Evolutionary conservation across 2,797 vertebrate genomes (phyloP).

Genomic region (Chrosomus eos): DNA sequence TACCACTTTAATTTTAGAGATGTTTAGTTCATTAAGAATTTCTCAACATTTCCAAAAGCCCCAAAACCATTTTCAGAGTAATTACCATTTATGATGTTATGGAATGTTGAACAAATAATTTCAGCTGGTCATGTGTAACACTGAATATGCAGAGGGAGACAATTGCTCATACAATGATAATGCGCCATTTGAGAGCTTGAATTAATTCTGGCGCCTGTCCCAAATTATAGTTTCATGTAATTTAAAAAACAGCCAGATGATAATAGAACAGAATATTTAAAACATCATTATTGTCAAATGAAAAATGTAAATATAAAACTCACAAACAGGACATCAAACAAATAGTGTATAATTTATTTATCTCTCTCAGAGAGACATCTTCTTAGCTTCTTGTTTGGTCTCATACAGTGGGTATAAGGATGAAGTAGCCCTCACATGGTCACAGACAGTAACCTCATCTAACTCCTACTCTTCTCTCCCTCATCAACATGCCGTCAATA

Average conservation of each 20-base stretch:
- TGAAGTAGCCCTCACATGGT: background rate
- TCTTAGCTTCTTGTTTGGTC: no score
- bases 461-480: background rate
- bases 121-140: slow-evolving; percentile 42
- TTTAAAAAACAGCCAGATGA: slow-evolving; percentile 34
- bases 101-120: slow-evolving; percentile 50
- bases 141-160: slow-evolving; percentile 32
- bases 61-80: slow-evolving; percentile 5
- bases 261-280: slow-evolving; percentile 38
- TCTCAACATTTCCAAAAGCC: background rate
- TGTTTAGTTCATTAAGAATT: slow-evolving; percentile 35
- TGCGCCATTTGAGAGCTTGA: slow-evolving; percentile 1
- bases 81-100: slow-evolving; percentile 49
- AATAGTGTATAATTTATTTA: background rate
- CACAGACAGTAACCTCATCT: slow-evolving; percentile 11
- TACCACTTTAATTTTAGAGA: background rate
- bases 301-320: background rate
- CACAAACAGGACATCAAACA: background rate
- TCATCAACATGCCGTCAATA: slow-evolving; percentile 46
- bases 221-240: slow-evolving; percentile 38
- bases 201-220: slow-evolving; percentile 9
- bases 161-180: slow-evolving; percentile 39
- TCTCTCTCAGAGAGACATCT: background rate
- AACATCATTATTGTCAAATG: slow-evolving; percentile 10
- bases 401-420: background rate